Conservation (phyloP, 1,140 invertebrate species). For the Apocrypta bakeri region DNA sequence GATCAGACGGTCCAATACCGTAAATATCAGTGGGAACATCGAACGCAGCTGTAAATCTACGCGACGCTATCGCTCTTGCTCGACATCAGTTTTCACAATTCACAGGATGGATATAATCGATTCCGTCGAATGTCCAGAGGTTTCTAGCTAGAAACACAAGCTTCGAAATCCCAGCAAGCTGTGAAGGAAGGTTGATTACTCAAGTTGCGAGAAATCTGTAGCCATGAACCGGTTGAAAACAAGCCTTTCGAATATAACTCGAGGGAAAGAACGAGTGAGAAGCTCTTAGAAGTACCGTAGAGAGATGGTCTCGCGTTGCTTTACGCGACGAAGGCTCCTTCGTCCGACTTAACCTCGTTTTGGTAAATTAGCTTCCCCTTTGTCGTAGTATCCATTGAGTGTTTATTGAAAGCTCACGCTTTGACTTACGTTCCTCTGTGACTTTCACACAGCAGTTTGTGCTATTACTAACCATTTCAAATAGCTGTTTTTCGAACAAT, state of each 20-base stretch:
- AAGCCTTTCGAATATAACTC: conserved; percentile 32
- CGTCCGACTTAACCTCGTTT: not conserved
- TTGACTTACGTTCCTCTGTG: not conserved
- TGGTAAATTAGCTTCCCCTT: not conserved
- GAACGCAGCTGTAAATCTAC: not conserved
- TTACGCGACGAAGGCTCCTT: too few relatives aligned
- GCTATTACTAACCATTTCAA: too few relatives aligned
- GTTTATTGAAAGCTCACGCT: not conserved
- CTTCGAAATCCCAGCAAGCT: not conserved
- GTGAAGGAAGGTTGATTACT: not conserved
- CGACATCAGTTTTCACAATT: conserved; percentile 12
- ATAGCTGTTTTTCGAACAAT: too few relatives aligned
- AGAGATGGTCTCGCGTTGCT: too few relatives aligned
- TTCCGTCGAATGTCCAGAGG: not conserved
- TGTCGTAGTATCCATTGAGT: not conserved
- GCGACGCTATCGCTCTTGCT: not conserved
- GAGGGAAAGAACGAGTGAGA: not conserved
- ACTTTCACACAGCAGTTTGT: too few relatives aligned
- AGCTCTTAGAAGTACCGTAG: too few relatives aligned
- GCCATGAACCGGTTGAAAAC: conserved; percentile 26
- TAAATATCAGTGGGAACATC: conserved; percentile 3
- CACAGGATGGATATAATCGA: not conserved
- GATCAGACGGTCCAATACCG: conserved; percentile 2
- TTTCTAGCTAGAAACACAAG: too few relatives aligned
- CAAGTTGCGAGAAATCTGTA: not conserved